Evolutionary conservation across 2,113 vertebrate species (phyloP).

Genomic region (Eira barbara): DNA sequence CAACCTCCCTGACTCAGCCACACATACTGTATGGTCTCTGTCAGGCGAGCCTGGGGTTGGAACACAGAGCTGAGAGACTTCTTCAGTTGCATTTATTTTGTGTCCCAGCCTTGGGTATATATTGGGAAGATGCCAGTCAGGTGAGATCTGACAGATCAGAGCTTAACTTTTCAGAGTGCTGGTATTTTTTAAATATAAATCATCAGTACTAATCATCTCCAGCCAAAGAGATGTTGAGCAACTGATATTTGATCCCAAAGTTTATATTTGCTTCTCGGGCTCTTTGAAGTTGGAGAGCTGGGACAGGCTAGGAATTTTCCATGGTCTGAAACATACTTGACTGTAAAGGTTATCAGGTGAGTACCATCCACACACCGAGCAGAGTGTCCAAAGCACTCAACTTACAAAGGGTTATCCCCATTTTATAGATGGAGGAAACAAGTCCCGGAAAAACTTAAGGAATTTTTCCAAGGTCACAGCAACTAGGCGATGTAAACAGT

Average conservation of each 20-base stretch:
- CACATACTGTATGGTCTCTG: neutral
- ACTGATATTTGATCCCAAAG: slow-evolving; percentile 35
- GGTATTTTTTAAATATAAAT: neutral
- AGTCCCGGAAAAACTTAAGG: neutral
- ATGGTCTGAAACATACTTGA: neutral
- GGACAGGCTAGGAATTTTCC: slow-evolving; percentile 54
- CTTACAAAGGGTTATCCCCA: neutral
- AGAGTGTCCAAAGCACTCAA: neutral
- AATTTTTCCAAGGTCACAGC: neutral
- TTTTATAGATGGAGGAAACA: slow-evolving; percentile 4
- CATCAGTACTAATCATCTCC: neutral
- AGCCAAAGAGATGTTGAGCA: slow-evolving; percentile 39
- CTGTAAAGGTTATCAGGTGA: neutral
- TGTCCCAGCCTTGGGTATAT: neutral
- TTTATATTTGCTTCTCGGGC: slow-evolving; percentile 39
- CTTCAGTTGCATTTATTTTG: neutral
- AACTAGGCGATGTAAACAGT: neutral
- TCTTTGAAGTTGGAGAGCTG: slow-evolving; percentile 38
- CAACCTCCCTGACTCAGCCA: neutral
- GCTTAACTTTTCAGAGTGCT: neutral
- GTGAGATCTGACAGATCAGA: neutral
- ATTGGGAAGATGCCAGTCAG: neutral
- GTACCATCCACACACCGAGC: neutral
- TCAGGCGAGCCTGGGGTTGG: neutral
- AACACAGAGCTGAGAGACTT: neutral